phyloP scores from a whole-genome alignment of 2,888 invertebrate species.

The Caenorhabditis sulstoni region DNA sequence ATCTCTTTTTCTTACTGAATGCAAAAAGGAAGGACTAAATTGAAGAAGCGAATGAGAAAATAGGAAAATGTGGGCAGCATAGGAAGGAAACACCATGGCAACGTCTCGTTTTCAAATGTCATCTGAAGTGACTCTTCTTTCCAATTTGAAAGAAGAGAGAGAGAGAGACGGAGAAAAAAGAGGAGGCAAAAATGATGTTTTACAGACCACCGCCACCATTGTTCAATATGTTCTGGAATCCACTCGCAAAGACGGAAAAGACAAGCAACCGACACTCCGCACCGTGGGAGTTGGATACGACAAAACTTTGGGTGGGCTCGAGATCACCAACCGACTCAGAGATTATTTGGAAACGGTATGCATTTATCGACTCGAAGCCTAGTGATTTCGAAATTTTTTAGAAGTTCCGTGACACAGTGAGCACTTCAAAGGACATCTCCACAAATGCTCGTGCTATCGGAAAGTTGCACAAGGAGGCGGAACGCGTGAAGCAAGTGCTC shows the following conservation, averaged over 20 bases:
- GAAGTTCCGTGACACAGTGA: constrained; percentile 66
- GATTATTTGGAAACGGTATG: constrained; percentile 64
- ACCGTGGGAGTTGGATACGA: constrained; percentile 89
- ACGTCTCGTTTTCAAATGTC: background rate
- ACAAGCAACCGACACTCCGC: constrained; percentile 68
- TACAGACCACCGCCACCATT: constrained; percentile 66
- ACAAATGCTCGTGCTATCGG: constrained; percentile 91
- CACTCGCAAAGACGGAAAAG: constrained; percentile 61
- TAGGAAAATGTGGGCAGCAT: too few species aligned
- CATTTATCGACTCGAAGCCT: too few species aligned
- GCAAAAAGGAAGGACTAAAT: too few species aligned
- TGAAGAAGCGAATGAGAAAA: too few species aligned
- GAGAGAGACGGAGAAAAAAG: background rate
- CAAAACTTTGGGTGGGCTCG: constrained; percentile 93
- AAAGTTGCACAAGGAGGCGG: constrained; percentile 96
- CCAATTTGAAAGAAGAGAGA: too few species aligned
- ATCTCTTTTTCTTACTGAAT: too few species aligned
- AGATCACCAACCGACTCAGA: constrained; percentile 90
- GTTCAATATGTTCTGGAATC: constrained; percentile 66
- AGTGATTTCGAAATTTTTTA: constrained; percentile 11
- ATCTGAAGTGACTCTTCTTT: background rate
- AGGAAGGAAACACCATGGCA: background rate
- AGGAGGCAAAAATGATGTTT: background rate
- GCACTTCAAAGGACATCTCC: constrained; percentile 67
- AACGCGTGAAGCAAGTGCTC: constrained; percentile 94